These are phyloP conservation scores for Macaria notata DNA, from an alignment of 2,888 invertebrate species.

Conservation along the genomic window DNA sequence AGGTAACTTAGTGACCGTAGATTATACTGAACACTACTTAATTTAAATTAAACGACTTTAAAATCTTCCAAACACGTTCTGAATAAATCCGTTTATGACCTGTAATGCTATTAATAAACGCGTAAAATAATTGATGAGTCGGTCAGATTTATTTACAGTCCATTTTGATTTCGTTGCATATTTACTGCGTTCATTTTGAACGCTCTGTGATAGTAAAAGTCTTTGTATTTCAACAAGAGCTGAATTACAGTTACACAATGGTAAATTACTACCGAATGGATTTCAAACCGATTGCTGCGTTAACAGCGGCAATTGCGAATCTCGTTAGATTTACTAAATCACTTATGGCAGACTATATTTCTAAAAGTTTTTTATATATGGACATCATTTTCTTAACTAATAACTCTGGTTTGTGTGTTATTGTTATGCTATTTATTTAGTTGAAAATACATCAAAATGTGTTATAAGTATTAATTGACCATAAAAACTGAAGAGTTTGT, in stretches of 20 bases:
- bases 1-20: conserved; percentile 47
- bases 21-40: conserved; percentile 35
- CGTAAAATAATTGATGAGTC: conserved; percentile 9
- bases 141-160: conserved; percentile 15
- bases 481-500: too few species aligned
- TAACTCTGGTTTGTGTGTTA: too few species aligned
- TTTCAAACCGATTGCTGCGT: neutral
- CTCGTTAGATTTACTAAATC: too few species aligned
- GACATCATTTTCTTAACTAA: too few species aligned
- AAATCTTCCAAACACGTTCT: neutral
- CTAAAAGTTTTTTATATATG: too few species aligned
- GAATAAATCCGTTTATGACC: too few species aligned
- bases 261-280: neutral
- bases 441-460: too few species aligned
- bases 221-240: conserved; percentile 5
- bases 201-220: conserved; percentile 4
- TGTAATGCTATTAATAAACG: conserved; percentile 3
- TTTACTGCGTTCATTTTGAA: conserved; percentile 9
- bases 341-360: too few species aligned
- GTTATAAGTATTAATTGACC: too few species aligned
- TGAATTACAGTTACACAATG: neutral
- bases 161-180: conserved; percentile 13
- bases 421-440: too few species aligned
- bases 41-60: conserved; percentile 27
- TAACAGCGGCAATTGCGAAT: conserved; percentile 33